Evolutionary conservation across 30 jellyfish, hydroid and myxozoan genomes (phyloP).

Genomic region (Rhopilema esculentum): DNA sequence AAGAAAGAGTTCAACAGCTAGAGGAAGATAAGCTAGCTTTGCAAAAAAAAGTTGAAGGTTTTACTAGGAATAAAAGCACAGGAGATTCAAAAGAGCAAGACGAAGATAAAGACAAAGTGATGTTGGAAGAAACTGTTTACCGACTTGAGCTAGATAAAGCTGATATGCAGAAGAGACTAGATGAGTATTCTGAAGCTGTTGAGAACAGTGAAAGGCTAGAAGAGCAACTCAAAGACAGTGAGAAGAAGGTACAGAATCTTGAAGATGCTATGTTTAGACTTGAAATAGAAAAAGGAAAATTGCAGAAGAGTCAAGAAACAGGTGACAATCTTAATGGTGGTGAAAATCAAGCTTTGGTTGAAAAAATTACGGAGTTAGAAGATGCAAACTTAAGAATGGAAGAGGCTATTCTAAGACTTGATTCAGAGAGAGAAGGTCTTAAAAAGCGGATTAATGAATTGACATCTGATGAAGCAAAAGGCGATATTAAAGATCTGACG

Average conservation of each 20-base stretch:
- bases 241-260: slow-evolving; percentile 20
- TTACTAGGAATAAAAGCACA: neutral
- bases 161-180: slow-evolving; percentile 34
- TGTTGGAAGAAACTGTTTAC: slow-evolving; percentile 35
- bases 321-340: neutral
- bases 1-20: slow-evolving; percentile 21
- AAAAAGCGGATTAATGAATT: slow-evolving; percentile 44
- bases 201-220: neutral
- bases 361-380: slow-evolving; percentile 38
- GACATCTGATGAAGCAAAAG: slow-evolving; percentile 32
- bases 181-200: slow-evolving; percentile 19
- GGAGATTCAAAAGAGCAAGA: slow-evolving; percentile 4
- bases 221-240: slow-evolving; percentile 17
- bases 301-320: slow-evolving; percentile 24
- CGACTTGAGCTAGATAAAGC: slow-evolving; percentile 52
- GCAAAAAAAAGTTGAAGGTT: slow-evolving; percentile 14
- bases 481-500: slow-evolving; percentile 11
- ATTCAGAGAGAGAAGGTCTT: slow-evolving; percentile 51
- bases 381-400: slow-evolving; percentile 50
- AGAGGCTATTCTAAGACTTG: slow-evolving; percentile 46
- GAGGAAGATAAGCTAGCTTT: slow-evolving; percentile 35
- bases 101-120: neutral
- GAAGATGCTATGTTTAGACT: slow-evolving; percentile 49
- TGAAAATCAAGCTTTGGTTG: neutral
- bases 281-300: slow-evolving; percentile 35